phyloP scores from a whole-genome alignment of 2,888 invertebrate genomes.

The Teleiodes luculella region DNA sequence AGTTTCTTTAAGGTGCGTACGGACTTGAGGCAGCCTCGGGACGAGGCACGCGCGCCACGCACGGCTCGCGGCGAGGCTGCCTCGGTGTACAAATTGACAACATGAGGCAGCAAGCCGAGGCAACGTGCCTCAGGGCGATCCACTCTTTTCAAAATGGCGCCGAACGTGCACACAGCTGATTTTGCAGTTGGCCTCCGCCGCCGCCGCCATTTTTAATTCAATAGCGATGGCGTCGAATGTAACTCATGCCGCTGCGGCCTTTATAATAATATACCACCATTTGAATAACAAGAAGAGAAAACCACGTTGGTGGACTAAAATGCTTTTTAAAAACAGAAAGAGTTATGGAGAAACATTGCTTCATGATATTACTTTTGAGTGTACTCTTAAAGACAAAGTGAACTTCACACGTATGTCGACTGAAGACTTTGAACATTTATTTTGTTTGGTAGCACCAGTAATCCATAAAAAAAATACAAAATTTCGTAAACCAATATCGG shows the following conservation, averaged over 20 bases:
- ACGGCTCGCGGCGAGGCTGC: not conserved
- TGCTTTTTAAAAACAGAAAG: not conserved
- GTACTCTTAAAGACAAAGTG: not conserved
- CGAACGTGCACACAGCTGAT: no score
- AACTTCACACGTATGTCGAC: not conserved
- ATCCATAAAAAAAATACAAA: not conserved
- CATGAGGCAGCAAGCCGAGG: not conserved
- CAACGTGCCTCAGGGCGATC: not conserved
- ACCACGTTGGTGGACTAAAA: not conserved
- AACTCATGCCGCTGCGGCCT: not conserved
- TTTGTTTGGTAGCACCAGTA: not conserved
- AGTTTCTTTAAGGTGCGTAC: not conserved
- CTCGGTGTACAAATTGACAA: not conserved
- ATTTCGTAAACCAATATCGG: slow-evolving; percentile 1
- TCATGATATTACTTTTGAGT: not conserved
- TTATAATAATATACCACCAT: not conserved
- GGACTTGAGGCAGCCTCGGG: no score
- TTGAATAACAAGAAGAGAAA: not conserved
- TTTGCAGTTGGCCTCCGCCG: not conserved
- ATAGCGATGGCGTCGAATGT: not conserved
- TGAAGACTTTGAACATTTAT: slow-evolving; percentile 1
- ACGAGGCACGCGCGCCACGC: not conserved
- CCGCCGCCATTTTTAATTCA: not conserved
- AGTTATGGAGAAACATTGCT: not conserved
- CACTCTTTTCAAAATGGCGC: no score